Evolutionary conservation across 1,140 invertebrate genomes (phyloP), one percentile per base, ranked within the genome.

Genomic region (Spodoptera litura): DNA sequence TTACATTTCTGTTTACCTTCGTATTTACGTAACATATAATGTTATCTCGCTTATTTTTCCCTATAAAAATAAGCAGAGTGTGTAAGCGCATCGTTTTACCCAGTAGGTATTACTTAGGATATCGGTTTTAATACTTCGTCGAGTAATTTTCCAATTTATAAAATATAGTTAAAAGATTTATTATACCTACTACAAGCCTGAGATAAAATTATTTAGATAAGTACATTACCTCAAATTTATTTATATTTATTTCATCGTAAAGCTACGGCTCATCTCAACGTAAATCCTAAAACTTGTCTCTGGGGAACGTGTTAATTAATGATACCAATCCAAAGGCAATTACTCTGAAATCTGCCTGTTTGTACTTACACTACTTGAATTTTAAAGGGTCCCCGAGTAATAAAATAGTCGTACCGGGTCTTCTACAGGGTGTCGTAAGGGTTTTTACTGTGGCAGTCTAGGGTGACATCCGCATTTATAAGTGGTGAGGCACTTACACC

Each of bases 301-400:
- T 25, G 49, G 66, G 66, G 66, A 51, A 70, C 20, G 66, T 31
- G 66, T 70, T 70, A 70, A 70, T 70, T 70, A 70, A 52, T 70
- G 66, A 3, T 31, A n/a, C 61, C 61, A 66, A 64, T 70, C 49
- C 25, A 31, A 9, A 70, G 49, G 12, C 66, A 31, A 53, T 70
- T 70, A 53, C 44, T 66, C 38, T 51, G 5, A 70, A 70, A 70
- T 70, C 66, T 70, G 49, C 52, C 66, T 53, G 20, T 70, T 52
- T 70, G 44, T 70, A 70, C 38, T 44, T 44, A 44, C 44, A 70
- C 66, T 52, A 66, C 38, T 66, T 66, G 62, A 66, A 66, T 66
- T 66, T 66, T 66, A 66, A 66, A 66, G 38, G 38, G 15, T 64
- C 15, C 15, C 35, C 9, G 35, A 38, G 35, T 35, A 44, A 15